These are phyloP conservation scores for Acridotheres tristis DNA, from an alignment of 2,797 vertebrate genomes.

Conservation along the genomic window DNA sequence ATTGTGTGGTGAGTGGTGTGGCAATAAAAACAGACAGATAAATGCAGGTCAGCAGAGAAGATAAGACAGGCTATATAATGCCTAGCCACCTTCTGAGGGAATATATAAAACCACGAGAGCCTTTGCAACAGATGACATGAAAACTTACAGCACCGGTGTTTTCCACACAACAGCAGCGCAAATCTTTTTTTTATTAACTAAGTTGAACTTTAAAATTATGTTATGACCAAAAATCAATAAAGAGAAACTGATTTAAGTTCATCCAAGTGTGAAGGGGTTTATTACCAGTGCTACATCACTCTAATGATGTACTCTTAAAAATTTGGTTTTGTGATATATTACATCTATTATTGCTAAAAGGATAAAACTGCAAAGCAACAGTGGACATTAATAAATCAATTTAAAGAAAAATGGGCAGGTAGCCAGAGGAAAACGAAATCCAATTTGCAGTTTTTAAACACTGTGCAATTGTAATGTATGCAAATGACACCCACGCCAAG, in stretches of 20 bases:
- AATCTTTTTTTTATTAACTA: conserved; percentile 87
- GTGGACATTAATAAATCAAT: conserved; percentile 85
- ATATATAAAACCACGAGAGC: conserved; percentile 33
- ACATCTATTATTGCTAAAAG: conserved; percentile 86
- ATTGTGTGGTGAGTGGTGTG: background rate
- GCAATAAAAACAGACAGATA: conserved; percentile 43
- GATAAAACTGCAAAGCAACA: conserved; percentile 84
- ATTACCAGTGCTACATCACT: conserved; percentile 85
- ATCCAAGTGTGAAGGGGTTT: conserved; percentile 85
- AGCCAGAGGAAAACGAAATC: conserved; percentile 72
- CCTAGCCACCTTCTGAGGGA: conserved; percentile 16
- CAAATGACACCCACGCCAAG: conserved; percentile 31
- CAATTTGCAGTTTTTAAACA: conserved; percentile 63
- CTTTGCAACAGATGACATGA: conserved; percentile 59
- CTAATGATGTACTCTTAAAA: conserved; percentile 88
- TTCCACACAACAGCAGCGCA: conserved; percentile 70
- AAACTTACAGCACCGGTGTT: conserved; percentile 73
- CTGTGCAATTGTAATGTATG: conserved; percentile 64
- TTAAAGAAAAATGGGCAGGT: conserved; percentile 77
- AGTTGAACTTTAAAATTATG: conserved; percentile 89
- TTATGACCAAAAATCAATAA: conserved; percentile 89
- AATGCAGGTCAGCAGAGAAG: conserved; percentile 5
- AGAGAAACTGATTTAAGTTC: conserved; percentile 89
- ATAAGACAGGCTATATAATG: conserved; percentile 34
- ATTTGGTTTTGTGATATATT: conserved; percentile 87